Conservation (phyloP, 2,888 invertebrate species). For the Orthosia incerta region DNA sequence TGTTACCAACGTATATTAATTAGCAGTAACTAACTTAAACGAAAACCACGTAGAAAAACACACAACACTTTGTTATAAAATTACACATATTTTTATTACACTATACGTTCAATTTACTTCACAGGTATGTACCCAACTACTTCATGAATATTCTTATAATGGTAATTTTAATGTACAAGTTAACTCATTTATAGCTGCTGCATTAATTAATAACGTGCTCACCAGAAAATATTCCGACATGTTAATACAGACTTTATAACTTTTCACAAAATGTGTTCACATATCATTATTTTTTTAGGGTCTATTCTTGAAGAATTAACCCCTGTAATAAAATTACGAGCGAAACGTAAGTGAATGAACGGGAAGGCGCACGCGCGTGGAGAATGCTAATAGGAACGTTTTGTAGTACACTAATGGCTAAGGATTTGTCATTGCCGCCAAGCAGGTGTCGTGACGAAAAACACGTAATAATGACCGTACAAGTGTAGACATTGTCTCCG, state of each 20-base stretch:
- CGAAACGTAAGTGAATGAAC: conserved; percentile 57
- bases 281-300: conserved; percentile 28
- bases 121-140: conserved; percentile 15
- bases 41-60: conserved; percentile 42
- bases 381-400: conserved; percentile 71
- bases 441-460: conserved; percentile 83
- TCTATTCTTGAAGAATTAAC: conserved; percentile 24
- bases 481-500: conserved; percentile 82
- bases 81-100: conserved; percentile 42
- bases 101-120: conserved; percentile 37
- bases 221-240: conserved; percentile 26
- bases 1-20: conserved; percentile 59
- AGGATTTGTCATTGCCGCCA: conserved; percentile 79
- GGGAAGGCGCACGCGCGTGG: conserved; percentile 61
- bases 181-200: conserved; percentile 48
- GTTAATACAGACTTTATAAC: conserved; percentile 15
- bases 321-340: conserved; percentile 39
- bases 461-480: conserved; percentile 80
- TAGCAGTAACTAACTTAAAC: conserved; percentile 30
- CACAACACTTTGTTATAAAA: conserved; percentile 39
- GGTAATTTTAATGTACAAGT: conserved; percentile 31
- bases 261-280: conserved; percentile 34
- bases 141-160: conserved; percentile 55
- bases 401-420: conserved; percentile 76
- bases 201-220: conserved; percentile 44